Conservation (phyloP, 2,888 invertebrate genomes). For the Spilosoma lubricipeda region DNA sequence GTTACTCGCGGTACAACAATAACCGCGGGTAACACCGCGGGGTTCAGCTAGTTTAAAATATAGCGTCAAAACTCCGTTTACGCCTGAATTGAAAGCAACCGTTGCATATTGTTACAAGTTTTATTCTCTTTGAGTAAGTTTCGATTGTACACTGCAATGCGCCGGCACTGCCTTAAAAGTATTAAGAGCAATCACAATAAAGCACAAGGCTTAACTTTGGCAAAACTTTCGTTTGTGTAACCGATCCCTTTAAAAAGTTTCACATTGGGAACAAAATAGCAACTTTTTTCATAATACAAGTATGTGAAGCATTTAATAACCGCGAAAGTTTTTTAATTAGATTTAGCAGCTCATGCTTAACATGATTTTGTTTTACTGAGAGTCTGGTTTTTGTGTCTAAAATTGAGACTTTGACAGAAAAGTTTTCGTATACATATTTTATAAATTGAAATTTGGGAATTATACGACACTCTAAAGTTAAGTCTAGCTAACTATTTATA, state of each 20-base stretch:
- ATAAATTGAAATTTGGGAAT: not conserved
- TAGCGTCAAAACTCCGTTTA: slow-evolving; percentile 39
- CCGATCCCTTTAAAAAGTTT: slow-evolving; percentile 49
- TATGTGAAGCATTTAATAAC: slow-evolving; percentile 49
- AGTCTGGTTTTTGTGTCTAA: not conserved
- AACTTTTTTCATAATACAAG: slow-evolving; percentile 53
- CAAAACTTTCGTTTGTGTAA: slow-evolving; percentile 42
- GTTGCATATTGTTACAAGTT: slow-evolving; percentile 72
- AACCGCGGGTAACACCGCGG: too few species aligned
- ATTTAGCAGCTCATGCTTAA: slow-evolving; percentile 27
- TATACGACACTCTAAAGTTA: not conserved
- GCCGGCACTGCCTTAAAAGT: slow-evolving; percentile 64
- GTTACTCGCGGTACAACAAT: too few species aligned
- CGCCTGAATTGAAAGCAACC: slow-evolving; percentile 52
- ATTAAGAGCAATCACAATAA: slow-evolving; percentile 75
- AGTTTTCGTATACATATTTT: not conserved
- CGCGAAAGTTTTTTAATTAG: slow-evolving; percentile 50
- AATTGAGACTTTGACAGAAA: not conserved
- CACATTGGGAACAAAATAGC: slow-evolving; percentile 42
- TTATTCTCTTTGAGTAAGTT: slow-evolving; percentile 70
- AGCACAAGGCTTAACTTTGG: slow-evolving; percentile 65
- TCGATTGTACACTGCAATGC: slow-evolving; percentile 76
- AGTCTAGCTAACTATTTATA: not conserved
- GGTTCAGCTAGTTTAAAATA: slow-evolving; percentile 32
- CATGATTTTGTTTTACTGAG: not conserved